These are phyloP conservation scores for Corvus cornix DNA, from an alignment of 2,113 vertebrate genomes.

Conservation along the genomic window DNA sequence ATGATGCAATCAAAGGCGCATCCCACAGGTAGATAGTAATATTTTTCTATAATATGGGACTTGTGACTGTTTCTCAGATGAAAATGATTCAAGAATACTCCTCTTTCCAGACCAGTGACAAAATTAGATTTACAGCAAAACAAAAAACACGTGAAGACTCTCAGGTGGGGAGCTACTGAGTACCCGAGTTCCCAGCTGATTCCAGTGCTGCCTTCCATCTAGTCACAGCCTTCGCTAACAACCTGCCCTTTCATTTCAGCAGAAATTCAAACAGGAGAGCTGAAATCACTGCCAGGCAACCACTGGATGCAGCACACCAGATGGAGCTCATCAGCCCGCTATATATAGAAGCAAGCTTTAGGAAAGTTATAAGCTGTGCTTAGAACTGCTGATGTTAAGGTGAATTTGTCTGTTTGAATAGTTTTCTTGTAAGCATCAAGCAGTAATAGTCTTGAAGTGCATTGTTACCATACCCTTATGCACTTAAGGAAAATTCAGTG, in stretches of 20 bases:
- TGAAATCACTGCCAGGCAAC: background rate
- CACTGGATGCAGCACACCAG: accelerated
- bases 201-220: background rate
- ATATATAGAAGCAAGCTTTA: accelerated
- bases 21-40: background rate
- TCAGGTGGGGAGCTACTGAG: background rate
- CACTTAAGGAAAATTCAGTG: background rate
- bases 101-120: background rate
- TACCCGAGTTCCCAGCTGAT: background rate
- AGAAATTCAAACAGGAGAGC: background rate
- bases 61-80: background rate
- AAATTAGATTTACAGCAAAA: background rate
- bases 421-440: background rate
- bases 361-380: background rate
- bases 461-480: accelerated
- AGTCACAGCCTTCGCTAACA: background rate
- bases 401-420: background rate
- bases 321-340: background rate
- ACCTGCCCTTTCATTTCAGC: background rate
- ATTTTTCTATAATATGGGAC: background rate
- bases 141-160: background rate
- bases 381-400: background rate
- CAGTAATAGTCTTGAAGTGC: background rate
- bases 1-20: background rate
- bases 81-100: background rate